These are phyloP conservation scores for Ooceraea biroi DNA, from an alignment of 1,140 invertebrate genomes.

Conservation along the genomic window DNA sequence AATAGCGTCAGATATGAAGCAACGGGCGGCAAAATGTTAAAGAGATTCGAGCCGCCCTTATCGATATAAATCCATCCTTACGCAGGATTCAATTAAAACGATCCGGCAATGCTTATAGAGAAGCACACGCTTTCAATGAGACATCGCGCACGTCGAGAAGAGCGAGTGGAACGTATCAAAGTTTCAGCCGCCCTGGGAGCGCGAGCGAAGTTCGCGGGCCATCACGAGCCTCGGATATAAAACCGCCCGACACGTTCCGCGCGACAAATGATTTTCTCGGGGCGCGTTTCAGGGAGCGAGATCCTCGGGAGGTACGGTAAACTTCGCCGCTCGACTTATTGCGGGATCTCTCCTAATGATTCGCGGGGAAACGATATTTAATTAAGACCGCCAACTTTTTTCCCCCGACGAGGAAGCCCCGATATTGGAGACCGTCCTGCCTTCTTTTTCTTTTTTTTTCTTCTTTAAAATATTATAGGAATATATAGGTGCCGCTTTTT, in stretches of 20 bases:
- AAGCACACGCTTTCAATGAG: conserved; percentile 46
- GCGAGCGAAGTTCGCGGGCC: conserved; percentile 34
- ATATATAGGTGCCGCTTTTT: too few relatives aligned
- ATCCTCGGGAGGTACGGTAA: conserved; percentile 33
- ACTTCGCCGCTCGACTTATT: conserved; percentile 55
- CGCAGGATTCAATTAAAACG: conserved; percentile 18
- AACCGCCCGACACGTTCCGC: conserved; percentile 48
- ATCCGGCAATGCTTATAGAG: conserved; percentile 17
- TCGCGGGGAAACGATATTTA: conserved; percentile 55
- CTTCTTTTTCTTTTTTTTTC: conserved; percentile 10
- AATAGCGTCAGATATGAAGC: too few relatives aligned
- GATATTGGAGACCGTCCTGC: conserved; percentile 15
- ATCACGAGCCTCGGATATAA: conserved; percentile 49
- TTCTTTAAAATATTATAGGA: conserved; percentile 34
- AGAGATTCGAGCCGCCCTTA: too few relatives aligned
- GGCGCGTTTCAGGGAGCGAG: conserved; percentile 15
- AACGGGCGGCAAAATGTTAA: too few relatives aligned
- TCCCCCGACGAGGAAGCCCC: conserved; percentile 18
- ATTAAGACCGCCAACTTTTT: conserved; percentile 59
- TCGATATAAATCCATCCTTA: too few relatives aligned
- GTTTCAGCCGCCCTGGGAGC: conserved; percentile 41
- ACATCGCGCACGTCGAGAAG: conserved; percentile 18
- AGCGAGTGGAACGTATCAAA: conserved; percentile 35
- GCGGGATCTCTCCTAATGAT: conserved; percentile 14
- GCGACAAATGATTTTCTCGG: conserved; percentile 59